Evolutionary conservation across 2,113 vertebrate species (phyloP).

Genomic region (Trogon melanurus): DNA sequence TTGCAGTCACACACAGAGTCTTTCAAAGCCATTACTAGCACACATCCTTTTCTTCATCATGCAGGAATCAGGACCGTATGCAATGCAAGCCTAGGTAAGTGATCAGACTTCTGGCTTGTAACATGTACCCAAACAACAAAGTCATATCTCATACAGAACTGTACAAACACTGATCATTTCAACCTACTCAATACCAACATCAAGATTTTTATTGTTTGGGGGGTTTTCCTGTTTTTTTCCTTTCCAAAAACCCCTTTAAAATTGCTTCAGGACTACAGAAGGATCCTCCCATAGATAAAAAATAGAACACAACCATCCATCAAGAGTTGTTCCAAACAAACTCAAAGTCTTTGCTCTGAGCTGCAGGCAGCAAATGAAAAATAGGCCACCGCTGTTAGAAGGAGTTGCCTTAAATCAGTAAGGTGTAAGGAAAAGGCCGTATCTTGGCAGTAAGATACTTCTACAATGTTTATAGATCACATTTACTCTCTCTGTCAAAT

Average conservation of each 20-base stretch:
- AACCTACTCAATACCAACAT: neutral
- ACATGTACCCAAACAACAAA: neutral
- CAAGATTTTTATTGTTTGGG: neutral
- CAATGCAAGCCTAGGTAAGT: neutral
- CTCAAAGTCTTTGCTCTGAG: neutral
- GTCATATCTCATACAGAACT: neutral
- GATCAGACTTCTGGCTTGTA: neutral
- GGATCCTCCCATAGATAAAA: neutral
- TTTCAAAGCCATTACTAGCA: neutral
- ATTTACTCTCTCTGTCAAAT: neutral
- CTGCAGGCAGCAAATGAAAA: neutral
- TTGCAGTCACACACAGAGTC: neutral
- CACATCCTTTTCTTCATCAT: neutral
- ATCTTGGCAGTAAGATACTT: neutral
- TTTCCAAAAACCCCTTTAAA: neutral
- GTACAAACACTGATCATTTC: neutral
- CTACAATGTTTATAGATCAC: neutral
- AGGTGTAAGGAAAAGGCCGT: neutral
- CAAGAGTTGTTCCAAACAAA: neutral
- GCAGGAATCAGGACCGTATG: neutral
- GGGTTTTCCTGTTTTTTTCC: neutral
- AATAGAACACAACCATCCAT: neutral
- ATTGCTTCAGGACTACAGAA: neutral
- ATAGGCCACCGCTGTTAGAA: neutral
- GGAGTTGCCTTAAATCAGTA: neutral